Evolutionary conservation across 2,888 invertebrate species (phyloP).

Genomic region (Cataglyphis albicans): DNA sequence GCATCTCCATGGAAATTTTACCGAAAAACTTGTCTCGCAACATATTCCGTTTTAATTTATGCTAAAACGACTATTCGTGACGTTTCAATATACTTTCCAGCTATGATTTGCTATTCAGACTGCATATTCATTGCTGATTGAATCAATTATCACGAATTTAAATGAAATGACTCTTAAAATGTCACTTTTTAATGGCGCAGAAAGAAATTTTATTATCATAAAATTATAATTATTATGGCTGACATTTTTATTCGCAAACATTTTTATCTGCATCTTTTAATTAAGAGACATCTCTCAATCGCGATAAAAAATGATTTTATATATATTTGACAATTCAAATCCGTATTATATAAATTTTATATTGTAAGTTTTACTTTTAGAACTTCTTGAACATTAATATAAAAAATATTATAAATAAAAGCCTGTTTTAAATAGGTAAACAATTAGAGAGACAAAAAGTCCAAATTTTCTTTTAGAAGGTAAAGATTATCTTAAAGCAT

Average conservation of each 20-base stretch:
- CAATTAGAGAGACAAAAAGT: background rate
- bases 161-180: background rate
- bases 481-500: background rate
- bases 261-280: background rate
- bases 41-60: conserved; percentile 28
- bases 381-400: background rate
- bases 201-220: background rate
- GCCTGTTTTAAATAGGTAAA: conserved; percentile 5
- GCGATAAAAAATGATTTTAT: background rate
- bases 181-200: background rate
- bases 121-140: conserved; percentile 9
- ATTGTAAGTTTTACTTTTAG: background rate
- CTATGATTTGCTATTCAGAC: background rate
- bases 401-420: conserved; percentile 1
- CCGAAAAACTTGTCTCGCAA: conserved; percentile 27
- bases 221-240: conserved; percentile 3
- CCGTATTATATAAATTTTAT: background rate
- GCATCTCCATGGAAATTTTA: conserved; percentile 18
- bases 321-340: background rate
- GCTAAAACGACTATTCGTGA: background rate
- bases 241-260: conserved; percentile 6
- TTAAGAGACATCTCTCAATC: background rate
- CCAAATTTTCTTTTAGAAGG: background rate
- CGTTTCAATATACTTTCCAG: background rate
- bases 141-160: conserved; percentile 26